Base-by-base conservation (phyloP, 2,113 vertebrate species). In the Sigmodon hispidus region DNA sequence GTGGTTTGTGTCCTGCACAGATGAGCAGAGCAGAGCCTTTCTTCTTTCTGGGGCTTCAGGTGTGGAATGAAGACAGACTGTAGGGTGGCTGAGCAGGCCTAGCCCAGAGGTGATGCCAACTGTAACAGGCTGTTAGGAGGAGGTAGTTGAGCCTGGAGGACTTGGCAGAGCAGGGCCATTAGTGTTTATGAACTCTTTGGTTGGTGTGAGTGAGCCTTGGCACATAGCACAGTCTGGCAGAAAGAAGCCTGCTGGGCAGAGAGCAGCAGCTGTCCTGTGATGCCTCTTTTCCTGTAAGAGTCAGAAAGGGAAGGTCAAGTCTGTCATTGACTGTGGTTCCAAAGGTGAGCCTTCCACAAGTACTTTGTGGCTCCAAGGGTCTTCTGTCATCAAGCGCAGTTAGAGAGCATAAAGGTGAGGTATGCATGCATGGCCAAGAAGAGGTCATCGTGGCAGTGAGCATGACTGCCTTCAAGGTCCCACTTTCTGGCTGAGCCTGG, bases 401-500 rank as follows among this genome's bases (percentile, higher is more conserved):
- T 61, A 26, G 31, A 94, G 63, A 48, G 21, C 1, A 0, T 1
- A 24, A 48, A 2, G 5, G 12, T 21, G 3, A 52, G 73, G 65
- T n/a, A 55, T 16, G 3, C 43, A 5, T n/a, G 21, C 5, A 1
- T 65, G 22, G 26, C 40, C 5, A n/a, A 59, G 57, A 40, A 81
- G 8, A 11, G 69, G 69, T 15, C 8, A 11, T 31, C 1, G 40
- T 12, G 61, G n/a, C 43, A n/a, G 34, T 3, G 0, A 3, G 24
- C 29, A 19, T 26, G 0, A 43, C 34, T 45, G 81, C 73, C 50
- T 2, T 21, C 11, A 19, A 67, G 36, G 40, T 13, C 24, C 45
- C 16, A 8, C 7, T 0, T 45, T 34, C 36, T 1, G 0, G 16
- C 1, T 13, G 91, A 55, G 52, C 11, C 0, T 0, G 22, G 3